phyloP scores from a whole-genome alignment of 2,797 vertebrate species.

The Oceanodroma leucorhoa region DNA sequence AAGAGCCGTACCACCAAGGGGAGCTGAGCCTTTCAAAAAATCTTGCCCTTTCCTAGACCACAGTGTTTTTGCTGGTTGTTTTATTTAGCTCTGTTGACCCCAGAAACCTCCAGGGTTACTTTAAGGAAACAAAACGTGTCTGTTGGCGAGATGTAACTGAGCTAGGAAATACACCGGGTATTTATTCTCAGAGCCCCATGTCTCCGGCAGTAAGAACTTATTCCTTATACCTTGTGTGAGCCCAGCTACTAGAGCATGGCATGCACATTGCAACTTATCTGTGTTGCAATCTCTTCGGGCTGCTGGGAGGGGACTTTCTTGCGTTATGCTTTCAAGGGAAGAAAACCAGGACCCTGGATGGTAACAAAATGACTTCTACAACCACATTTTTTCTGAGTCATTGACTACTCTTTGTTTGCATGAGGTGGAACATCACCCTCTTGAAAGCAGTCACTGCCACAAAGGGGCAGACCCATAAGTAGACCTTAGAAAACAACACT shows the following conservation, averaged over 20 bases:
- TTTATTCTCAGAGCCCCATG: not conserved
- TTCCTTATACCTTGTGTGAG: not conserved
- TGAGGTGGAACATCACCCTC: not conserved
- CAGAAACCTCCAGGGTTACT: not conserved
- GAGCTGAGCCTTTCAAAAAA: not conserved
- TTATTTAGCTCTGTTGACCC: slow-evolving; percentile 30
- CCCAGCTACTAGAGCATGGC: not conserved
- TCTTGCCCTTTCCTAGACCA: not conserved
- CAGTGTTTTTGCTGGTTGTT: slow-evolving; percentile 13
- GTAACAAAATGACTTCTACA: not conserved
- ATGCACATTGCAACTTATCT: not conserved
- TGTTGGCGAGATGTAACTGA: not conserved
- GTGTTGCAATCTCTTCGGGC: not conserved
- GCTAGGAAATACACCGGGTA: not conserved
- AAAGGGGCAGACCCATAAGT: not conserved
- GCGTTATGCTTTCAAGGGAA: slow-evolving; percentile 10
- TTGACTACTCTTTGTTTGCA: not conserved
- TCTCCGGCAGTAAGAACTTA: not conserved
- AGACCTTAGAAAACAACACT: not conserved
- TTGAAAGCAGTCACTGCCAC: not conserved
- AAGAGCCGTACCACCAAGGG: not conserved
- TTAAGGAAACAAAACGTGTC: not conserved
- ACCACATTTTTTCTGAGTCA: not conserved
- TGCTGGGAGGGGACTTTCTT: not conserved
- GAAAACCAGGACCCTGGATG: not conserved